Conservation (phyloP, 1,140 invertebrate species). For the Portunus trituberculatus region DNA sequence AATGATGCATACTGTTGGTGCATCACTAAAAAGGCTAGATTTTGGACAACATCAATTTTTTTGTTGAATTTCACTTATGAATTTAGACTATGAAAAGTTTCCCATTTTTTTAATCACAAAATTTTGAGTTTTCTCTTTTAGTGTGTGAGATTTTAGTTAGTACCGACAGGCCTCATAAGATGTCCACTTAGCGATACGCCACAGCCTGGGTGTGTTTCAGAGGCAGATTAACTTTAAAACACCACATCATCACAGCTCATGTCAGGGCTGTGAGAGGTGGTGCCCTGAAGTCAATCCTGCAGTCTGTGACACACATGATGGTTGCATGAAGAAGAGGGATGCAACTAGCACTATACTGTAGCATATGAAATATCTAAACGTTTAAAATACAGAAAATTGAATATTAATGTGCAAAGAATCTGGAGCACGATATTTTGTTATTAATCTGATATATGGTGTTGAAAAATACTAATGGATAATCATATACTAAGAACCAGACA, state of each 20-base stretch:
- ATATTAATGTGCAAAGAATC: conserved; percentile 67
- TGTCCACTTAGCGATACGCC: conserved; percentile 59
- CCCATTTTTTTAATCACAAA: neutral
- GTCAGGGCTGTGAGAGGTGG: neutral
- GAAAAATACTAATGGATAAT: neutral
- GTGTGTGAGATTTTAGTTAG: neutral
- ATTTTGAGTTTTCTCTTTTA: neutral
- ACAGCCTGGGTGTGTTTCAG: conserved; percentile 48
- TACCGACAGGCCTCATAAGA: conserved; percentile 1
- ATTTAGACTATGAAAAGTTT: conserved; percentile 1
- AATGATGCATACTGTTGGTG: conserved; percentile 64
- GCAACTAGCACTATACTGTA: conserved; percentile 70
- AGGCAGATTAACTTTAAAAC: conserved; percentile 37
- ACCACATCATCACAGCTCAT: neutral
- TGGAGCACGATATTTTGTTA: conserved; percentile 65
- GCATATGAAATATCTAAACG: conserved; percentile 69
- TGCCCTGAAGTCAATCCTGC: conserved; percentile 39
- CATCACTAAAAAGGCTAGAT: conserved; percentile 64
- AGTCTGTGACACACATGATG: conserved; percentile 52
- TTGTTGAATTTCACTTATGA: neutral
- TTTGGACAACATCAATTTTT: conserved; percentile 18
- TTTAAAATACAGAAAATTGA: conserved; percentile 73
- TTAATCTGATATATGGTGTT: conserved; percentile 39
- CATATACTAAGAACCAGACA: neutral
- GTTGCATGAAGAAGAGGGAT: conserved; percentile 65